These are phyloP conservation scores for Sycobia sp. DNA, from an alignment of 1,140 invertebrate genomes.

Conservation along the genomic window DNA sequence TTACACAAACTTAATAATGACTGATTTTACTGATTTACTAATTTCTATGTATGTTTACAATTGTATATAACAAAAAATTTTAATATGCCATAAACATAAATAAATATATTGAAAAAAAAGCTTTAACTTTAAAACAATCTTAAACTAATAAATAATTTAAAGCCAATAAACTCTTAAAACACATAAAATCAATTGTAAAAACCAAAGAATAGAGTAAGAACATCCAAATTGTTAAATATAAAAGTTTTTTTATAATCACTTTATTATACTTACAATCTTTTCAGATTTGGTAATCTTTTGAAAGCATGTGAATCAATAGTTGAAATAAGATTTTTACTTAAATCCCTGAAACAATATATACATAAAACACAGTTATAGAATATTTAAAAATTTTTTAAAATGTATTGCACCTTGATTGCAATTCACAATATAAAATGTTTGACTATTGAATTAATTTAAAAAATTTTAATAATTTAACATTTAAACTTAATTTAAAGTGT, in stretches of 20 bases:
- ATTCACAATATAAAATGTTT: no score
- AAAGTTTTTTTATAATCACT: constrained; percentile 24
- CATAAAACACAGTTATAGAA: constrained; percentile 22
- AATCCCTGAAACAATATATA: constrained; percentile 63
- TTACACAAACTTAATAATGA: background rate
- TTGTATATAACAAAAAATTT: no score
- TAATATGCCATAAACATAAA: background rate
- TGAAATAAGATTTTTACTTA: constrained; percentile 79
- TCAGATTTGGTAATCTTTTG: constrained; percentile 69
- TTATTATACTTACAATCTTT: constrained; percentile 63
- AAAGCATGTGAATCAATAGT: constrained; percentile 77
- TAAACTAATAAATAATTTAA: constrained; percentile 73
- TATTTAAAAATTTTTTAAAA: background rate
- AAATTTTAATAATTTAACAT: no score
- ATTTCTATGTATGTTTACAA: no score
- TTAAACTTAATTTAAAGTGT: background rate
- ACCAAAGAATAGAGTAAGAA: constrained; percentile 43
- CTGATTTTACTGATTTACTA: constrained; percentile 9
- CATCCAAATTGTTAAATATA: constrained; percentile 33
- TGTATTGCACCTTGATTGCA: no score
- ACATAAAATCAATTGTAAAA: constrained; percentile 37
- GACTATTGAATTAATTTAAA: no score
- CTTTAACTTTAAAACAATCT: constrained; percentile 41
- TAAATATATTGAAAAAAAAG: constrained; percentile 9
- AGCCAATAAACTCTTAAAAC: constrained; percentile 59